Base-by-base conservation (phyloP, 2,888 invertebrate species). In the Portevinia maculata region DNA sequence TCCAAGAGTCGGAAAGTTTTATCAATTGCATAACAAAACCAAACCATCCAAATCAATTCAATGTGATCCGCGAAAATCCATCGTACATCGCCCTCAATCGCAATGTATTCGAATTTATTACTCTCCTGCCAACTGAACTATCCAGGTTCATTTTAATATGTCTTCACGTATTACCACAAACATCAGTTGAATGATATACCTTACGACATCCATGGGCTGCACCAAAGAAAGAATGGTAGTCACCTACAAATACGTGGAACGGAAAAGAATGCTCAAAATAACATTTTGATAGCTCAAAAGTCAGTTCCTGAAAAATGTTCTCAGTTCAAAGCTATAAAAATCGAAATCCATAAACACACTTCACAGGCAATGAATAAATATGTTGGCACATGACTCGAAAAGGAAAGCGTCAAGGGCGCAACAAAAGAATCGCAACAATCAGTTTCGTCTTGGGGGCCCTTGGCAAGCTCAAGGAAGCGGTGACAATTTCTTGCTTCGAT, bases 311-410 rank as follows among this genome's bases (percentile, higher is more conserved):
- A 55, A 55, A 67, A 64, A 73, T 60, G n/a, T 34, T 41, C 59
- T 50, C 53, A 62, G 39, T 60, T 32, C 17, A 37, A 11, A 60
- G 57, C 74, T 15, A 74, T 79, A 70, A 79, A 79, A 74, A 59
- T 30, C 57, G 62, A 64, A 79, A 79, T 74, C 74, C 57, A 79
- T 74, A 75, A 79, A 79, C 69, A 79, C 60, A 79, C 62, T 69
- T 62, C 79, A 69, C 48, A 44, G 69, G 79, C 65, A 79, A 79
- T 73, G 60, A 59, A 60, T 55, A 73, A 37, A 71, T 50, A 9
- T 50, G 41, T 44, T 46, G 53, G 41, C 15, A 74, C 59, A 70
- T 69, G 69, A 57, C 50, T 79, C 41, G 37, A 32, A 34, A 30
- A 53, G 48, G 28, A 24, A 30, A 46, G 52, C 73, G 69, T 39